Conservation (phyloP, 2,888 invertebrate genomes). For the Troides oblongomaculatus region DNA sequence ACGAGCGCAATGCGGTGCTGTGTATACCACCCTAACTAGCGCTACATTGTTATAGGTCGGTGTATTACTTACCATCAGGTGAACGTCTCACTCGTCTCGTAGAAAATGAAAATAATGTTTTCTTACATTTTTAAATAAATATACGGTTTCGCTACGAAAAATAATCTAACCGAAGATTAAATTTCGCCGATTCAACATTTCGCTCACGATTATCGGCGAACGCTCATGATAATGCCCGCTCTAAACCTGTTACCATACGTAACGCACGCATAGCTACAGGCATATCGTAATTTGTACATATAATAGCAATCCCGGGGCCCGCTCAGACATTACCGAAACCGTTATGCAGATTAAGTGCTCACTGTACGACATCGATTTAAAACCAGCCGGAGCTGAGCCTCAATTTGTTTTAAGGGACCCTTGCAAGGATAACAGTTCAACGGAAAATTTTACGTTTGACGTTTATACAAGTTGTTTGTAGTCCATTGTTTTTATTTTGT, state of each 20-base stretch:
- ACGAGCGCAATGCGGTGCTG: too few species aligned
- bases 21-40: too few species aligned
- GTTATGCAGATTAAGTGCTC: constrained; percentile 62
- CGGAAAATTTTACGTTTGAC: constrained; percentile 23
- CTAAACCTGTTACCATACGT: constrained; percentile 21
- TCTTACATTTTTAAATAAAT: too few species aligned
- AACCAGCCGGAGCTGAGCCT: constrained; percentile 36
- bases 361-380: constrained; percentile 45
- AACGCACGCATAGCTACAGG: constrained; percentile 25
- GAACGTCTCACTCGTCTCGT: too few species aligned
- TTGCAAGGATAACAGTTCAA: constrained; percentile 27
- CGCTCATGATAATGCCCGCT: constrained; percentile 24
- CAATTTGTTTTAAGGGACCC: constrained; percentile 35
- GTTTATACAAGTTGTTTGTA: constrained; percentile 4
- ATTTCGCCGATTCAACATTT: constrained; percentile 14
- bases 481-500: too few species aligned
- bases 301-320: constrained; percentile 36
- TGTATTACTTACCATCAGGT: too few species aligned
- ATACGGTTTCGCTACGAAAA: background rate
- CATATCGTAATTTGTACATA: constrained; percentile 30
- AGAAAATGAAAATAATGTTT: too few species aligned
- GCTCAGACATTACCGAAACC: constrained; percentile 42
- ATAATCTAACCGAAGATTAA: constrained; percentile 4
- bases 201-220: constrained; percentile 14
- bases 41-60: too few species aligned